Conservation (phyloP, 2,797 vertebrate genomes). For the Philypnodon macrostomus region DNA sequence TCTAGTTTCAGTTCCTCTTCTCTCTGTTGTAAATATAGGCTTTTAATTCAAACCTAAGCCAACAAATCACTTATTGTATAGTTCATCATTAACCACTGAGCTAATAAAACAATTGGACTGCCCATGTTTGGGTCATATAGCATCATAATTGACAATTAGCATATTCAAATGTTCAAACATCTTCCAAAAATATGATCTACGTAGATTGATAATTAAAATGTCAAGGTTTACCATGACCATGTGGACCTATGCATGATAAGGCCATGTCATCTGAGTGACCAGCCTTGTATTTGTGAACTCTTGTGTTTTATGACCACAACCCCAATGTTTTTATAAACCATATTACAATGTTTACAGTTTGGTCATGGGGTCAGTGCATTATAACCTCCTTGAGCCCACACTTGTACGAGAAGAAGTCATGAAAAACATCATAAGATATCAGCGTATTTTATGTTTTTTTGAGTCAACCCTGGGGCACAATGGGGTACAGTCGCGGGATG, state of each 20-base stretch:
- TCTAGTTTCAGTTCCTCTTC: conserved; percentile 1
- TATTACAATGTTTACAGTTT: not conserved
- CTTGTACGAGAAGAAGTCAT: not conserved
- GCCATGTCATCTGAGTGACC: not conserved
- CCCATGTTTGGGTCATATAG: too few relatives aligned
- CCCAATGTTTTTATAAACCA: not conserved
- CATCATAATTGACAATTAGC: too few relatives aligned
- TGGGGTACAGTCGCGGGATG: not conserved
- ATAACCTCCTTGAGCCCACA: not conserved
- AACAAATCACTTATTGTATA: too few relatives aligned
- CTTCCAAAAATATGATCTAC: too few relatives aligned
- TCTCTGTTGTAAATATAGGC: too few relatives aligned
- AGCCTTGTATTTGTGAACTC: not conserved
- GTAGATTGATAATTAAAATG: too few relatives aligned
- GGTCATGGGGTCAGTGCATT: conserved; percentile 1
- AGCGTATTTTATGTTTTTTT: not conserved
- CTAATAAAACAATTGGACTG: too few relatives aligned
- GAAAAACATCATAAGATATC: not conserved
- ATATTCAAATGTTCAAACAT: too few relatives aligned
- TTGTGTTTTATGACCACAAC: not conserved
- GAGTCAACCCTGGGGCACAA: not conserved
- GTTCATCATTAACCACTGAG: too few relatives aligned
- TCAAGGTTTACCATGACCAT: too few relatives aligned
- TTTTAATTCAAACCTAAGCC: too few relatives aligned
- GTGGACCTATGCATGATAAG: not conserved